A percentile compares a stretch with the other conserved stretches of the same genome.
Evolutionary conservation across 2,113 vertebrate genomes (phyloP).

Genomic region (Oenanthe oenanthe): DNA sequence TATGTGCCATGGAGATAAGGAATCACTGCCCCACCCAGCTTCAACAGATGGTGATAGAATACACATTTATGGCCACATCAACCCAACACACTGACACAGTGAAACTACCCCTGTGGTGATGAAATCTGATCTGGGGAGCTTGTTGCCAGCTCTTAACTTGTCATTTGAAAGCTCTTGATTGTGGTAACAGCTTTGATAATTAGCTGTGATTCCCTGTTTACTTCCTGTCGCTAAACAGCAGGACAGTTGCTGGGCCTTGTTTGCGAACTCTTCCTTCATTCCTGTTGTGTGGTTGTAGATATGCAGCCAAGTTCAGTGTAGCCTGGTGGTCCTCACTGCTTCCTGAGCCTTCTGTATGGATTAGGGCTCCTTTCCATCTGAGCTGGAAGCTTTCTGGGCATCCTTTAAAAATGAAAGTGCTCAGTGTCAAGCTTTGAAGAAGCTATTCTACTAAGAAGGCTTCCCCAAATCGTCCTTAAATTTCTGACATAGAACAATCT

Average conservation of each 20-base stretch:
- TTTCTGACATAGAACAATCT: neutral
- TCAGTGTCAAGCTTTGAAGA: neutral
- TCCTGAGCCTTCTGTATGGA: fast-evolving
- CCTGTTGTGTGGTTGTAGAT: neutral
- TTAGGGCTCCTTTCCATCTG: neutral
- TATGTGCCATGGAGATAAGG: no score
- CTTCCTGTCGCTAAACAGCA: neutral
- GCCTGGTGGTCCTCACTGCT: neutral
- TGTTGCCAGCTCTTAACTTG: neutral
- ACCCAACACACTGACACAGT: neutral
- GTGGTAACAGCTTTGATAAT: fast-evolving
- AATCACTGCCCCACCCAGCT: no score
- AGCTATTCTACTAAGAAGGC: neutral
- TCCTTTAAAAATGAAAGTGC: neutral
- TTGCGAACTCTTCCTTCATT: neutral
- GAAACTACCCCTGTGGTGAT: fast-evolving
- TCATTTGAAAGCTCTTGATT: neutral
- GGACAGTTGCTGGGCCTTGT: neutral
- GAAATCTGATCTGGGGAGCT: neutral
- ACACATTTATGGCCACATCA: no score
- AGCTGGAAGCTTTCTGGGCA: neutral
- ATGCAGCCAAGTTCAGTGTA: neutral
- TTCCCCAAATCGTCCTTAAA: neutral
- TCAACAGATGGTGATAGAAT: no score
- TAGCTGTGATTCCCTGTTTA: neutral